Evolutionary conservation across 2,113 vertebrate genomes (phyloP), one percentile per base, ranked within the genome.

Genomic region (Microtus ochrogaster): DNA sequence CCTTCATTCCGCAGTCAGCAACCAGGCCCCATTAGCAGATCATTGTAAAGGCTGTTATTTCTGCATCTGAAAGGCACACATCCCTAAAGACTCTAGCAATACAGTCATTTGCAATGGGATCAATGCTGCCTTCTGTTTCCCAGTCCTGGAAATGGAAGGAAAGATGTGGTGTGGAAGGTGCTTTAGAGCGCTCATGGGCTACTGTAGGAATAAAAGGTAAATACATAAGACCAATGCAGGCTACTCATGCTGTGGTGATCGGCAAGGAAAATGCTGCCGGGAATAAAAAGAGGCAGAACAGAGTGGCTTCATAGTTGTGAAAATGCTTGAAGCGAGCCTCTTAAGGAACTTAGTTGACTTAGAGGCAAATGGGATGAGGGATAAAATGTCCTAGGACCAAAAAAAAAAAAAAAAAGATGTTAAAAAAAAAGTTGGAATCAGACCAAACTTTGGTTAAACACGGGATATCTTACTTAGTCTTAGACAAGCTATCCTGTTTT

Each of bases 1-100:
- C 86, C 91, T 90, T 89, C 92, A n/a, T 74, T 97, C 78, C 22
- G 61, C 72, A 96, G 87, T 94, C 91, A 76, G 74, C 49, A 73
- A 81, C 89, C 91, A 82, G 55, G 14, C 72, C 76, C 97, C 95
- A 87, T 96, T 93, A 97, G 79, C 61, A 97, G 89, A 95, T 13
- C 78, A 26, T n/a, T 94, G 94, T 77, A 97, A 93, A 94, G 8
- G 19, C 36, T 95, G 55, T 30, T 61, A 44, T 91, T 96, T 92
- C 97, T 97, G 95, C 78, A 41, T 92, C 90, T 97, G 90, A 95
- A 16, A 96, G 41, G 8, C 65, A 65, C 11, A 84, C 28, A 74
- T 83, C 73, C 84, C 68, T 14, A 92, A 92, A 92, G 89, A 90
- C 19, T 76, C 68, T 19, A 52, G 86, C 68, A 89, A 81, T 49